Conservation (phyloP, 2,888 invertebrate species). For the Heliconius hortense region DNA sequence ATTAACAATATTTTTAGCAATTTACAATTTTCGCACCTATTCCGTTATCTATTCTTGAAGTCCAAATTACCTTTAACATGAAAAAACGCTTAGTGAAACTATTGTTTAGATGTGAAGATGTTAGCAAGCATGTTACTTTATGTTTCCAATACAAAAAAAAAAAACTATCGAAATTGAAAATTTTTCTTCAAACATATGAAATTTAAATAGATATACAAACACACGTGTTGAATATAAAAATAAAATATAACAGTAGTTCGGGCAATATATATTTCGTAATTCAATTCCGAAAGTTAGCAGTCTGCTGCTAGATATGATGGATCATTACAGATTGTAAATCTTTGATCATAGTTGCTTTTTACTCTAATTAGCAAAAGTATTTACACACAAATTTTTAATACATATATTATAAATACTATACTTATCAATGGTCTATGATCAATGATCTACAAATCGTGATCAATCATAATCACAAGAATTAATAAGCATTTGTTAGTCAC, state of each 20-base stretch:
- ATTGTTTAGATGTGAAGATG: constrained; percentile 66
- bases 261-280: neutral
- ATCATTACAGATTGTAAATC: constrained; percentile 9
- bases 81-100: constrained; percentile 49
- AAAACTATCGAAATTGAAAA: constrained; percentile 38
- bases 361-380: neutral
- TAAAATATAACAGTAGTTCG: neutral
- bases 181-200: neutral
- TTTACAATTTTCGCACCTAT: constrained; percentile 76
- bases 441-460: constrained; percentile 13
- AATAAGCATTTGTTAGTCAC: constrained; percentile 17
- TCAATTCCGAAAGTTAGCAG: constrained; percentile 32
- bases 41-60: constrained; percentile 81
- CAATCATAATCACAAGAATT: neutral
- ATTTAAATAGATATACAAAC: neutral
- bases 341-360: neutral
- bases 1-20: constrained; percentile 57
- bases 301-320: neutral
- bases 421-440: neutral
- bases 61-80: constrained; percentile 68
- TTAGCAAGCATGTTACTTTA: constrained; percentile 63
- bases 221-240: too few species aligned
- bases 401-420: neutral
- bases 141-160: constrained; percentile 23
- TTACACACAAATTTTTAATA: neutral